Conservation (phyloP, 2,888 invertebrate species). For the Cerceris rybyensis region DNA sequence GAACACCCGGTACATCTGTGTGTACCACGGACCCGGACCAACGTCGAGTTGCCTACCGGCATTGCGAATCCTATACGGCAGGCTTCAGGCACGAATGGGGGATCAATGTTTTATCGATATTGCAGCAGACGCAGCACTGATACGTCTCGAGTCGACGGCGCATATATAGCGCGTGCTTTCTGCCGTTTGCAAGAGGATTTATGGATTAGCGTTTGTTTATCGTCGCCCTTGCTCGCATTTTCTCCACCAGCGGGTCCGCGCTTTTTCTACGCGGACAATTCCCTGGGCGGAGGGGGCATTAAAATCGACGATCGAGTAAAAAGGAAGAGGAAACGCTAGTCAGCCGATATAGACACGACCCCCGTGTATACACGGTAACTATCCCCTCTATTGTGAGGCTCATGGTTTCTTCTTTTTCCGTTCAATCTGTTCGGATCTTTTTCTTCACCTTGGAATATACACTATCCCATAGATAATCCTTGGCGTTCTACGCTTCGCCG, state of each 20-base stretch:
- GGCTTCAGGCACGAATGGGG: constrained; percentile 75
- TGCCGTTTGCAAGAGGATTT: constrained; percentile 74
- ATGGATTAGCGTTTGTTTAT: constrained; percentile 76
- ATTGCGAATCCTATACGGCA: constrained; percentile 73
- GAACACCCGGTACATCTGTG: constrained; percentile 49
- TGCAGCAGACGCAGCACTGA: constrained; percentile 72
- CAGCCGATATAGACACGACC: background rate
- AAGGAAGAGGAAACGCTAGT: constrained; percentile 1
- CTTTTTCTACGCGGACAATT: constrained; percentile 42
- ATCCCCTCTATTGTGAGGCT: too few relatives aligned
- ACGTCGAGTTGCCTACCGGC: constrained; percentile 58
- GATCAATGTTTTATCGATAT: constrained; percentile 79
- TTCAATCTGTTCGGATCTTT: background rate
- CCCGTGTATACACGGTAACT: background rate
- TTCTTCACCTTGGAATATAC: background rate
- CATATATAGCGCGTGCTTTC: constrained; percentile 73
- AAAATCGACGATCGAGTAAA: constrained; percentile 46
- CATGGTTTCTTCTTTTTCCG: too few relatives aligned
- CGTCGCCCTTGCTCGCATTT: constrained; percentile 69
- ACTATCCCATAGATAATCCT: constrained; percentile 5
- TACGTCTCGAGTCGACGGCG: constrained; percentile 69
- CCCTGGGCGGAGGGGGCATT: constrained; percentile 33
- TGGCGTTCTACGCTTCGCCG: background rate
- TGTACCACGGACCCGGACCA: constrained; percentile 38
- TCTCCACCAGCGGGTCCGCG: constrained; percentile 44